Base-by-base conservation (phyloP, 2,113 vertebrate species). In the Oreamnos americanus region DNA sequence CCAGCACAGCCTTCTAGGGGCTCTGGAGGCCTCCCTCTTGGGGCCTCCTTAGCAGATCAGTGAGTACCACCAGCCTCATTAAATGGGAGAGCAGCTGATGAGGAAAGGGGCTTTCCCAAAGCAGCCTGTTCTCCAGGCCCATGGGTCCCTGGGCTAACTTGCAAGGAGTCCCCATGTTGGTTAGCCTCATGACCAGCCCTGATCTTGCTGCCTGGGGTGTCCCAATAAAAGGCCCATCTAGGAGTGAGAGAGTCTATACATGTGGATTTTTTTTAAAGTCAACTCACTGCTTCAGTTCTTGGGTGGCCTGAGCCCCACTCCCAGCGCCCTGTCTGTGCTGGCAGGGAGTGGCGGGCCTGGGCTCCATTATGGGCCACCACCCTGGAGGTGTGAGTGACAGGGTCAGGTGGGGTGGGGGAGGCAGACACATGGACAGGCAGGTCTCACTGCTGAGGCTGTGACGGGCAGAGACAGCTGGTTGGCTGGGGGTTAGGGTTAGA, bases 391-490 rank as follows among this genome's bases (percentile, higher is more conserved):
- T 98, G 98, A 98, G 97, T 97, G 98, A 98, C 98, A 97, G 94
- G 87, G 90, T 55, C 97, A 97, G 94, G 79, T 95, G 98, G 58
- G 28, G 28, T 3, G 64, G 87, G 87, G 49, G 82, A 81, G 71
- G 94, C 87, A 13, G 74, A 67, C 23, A 36, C 64, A 14, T 15
- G 57, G 62, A 67, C 88, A 76, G 86, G 98, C 98, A 71, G 33
- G 79, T 79, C 47, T 78, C 95, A n/a, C 55, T 81, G 47, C 14
- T 1, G 78, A 84, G 53, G 81, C 88, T 94, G 76, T 86, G 96
- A 98, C 14, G 43, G 94, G 90, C 97, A 92, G 96, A 87, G 93
- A 94, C 98, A 98, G 98, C 97, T 98, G 97, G 94, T 84, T n/a
- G 60, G 36, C 86, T 21, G 11, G 33, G 58, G 74, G 49, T 74